Base-by-base conservation (phyloP, 2,888 invertebrate species). In the Agrenia bidenticulata region DNA sequence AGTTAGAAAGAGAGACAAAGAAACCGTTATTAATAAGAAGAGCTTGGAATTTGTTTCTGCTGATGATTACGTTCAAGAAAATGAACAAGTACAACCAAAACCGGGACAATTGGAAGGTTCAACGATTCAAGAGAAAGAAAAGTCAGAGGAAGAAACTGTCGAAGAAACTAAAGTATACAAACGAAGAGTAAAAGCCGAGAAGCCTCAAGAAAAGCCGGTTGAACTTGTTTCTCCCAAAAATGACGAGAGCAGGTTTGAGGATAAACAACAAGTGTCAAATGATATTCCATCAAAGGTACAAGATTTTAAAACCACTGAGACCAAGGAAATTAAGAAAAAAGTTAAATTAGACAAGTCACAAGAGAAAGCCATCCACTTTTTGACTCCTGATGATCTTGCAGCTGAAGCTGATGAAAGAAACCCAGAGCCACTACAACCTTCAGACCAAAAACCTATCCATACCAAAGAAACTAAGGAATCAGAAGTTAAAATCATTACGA, bases 51-150 rank as follows among this genome's bases (percentile, higher is more conserved):
- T n/a, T n/a, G n/a, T 85, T 24, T 84, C 87, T 0, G 85, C 87
- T 64, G 81, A 87, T 74, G 84, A 87, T 60, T 76, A 91, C 23
- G 51, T 51, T 15, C 2, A 21, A 4, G 51, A 51, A 24, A 24
- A 4, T 21, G 51, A 51, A 19, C 7, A 13, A 45, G n/a, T n/a
- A n/a, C n/a, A n/a, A n/a, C n/a, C n/a, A n/a, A 45, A 45, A 45
- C 11, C 11, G 11, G 32, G 32, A 4, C 32, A 4, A 11, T 4
- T 23, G 19, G 51, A 51, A 7, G 51, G 2, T 23, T 19, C 11
- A 7, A 32, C 32, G 32, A 32, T 32, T 11, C 4, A 32, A 11
- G 5, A 32, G 32, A 32, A 32, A 32, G 32, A 32, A 7, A 32
- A 11, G 5, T 11, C 32, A 7, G 32, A 32, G 11, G 32, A 32